Conservation (phyloP, 2,888 invertebrate species). For the Lutraria lutraria region DNA sequence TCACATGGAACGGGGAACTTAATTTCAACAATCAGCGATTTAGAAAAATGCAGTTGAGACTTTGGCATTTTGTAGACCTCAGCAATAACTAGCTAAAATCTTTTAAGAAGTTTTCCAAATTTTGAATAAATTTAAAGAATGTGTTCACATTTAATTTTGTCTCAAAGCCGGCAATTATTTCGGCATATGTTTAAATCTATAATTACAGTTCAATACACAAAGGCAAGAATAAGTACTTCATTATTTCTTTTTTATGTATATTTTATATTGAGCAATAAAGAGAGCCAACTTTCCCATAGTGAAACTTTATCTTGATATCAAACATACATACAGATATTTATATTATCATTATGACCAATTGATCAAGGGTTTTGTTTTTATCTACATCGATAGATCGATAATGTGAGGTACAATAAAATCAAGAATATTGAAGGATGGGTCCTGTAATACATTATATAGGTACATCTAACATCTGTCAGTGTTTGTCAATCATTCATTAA, state of each 20-base stretch:
- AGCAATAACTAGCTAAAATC: too few species aligned
- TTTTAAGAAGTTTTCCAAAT: too few species aligned
- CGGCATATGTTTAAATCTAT: neutral
- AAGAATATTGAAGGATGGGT: conserved; percentile 8
- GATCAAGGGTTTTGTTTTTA: neutral
- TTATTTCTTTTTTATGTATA: neutral
- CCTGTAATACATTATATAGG: neutral
- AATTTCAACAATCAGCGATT: too few species aligned
- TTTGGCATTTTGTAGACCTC: too few species aligned
- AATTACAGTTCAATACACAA: too few species aligned
- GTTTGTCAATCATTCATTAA: neutral
- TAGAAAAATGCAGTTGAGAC: too few species aligned
- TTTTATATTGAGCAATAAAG: neutral
- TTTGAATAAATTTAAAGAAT: too few species aligned
- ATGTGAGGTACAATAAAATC: neutral
- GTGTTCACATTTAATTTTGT: too few species aligned
- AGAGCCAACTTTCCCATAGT: neutral
- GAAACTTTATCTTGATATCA: neutral
- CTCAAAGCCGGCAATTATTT: neutral
- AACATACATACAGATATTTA: neutral
- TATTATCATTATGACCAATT: neutral
- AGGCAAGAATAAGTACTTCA: too few species aligned
- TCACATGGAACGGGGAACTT: too few species aligned
- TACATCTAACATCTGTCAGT: neutral
- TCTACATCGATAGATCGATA: conserved; percentile 8